phyloP scores from a whole-genome alignment of 2,113 vertebrate genomes.

The Callithrix jacchus region DNA sequence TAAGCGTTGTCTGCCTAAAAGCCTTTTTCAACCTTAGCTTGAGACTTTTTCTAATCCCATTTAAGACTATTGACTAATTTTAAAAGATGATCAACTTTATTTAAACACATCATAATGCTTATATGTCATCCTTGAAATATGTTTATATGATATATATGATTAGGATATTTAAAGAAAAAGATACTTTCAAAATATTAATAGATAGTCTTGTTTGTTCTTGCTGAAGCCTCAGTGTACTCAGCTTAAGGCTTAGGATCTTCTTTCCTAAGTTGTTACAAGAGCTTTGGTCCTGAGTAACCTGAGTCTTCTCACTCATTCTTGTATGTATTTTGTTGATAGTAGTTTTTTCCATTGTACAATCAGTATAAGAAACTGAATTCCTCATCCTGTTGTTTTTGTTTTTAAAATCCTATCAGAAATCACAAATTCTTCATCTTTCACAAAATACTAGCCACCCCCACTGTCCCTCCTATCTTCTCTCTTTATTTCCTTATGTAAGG shows the following conservation, averaged over 20 bases:
- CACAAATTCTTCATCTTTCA: not conserved
- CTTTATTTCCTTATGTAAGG: not conserved
- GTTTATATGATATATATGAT: not conserved
- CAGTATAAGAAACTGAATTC: not conserved
- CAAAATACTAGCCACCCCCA: not conserved
- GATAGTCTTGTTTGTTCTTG: slow-evolving; percentile 12
- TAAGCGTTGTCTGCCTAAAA: slow-evolving; percentile 73
- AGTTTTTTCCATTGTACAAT: slow-evolving; percentile 4
- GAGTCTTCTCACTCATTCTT: not conserved
- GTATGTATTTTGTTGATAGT: not conserved
- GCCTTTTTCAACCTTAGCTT: not conserved
- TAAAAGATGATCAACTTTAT: slow-evolving; percentile 7
- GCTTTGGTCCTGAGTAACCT: not conserved
- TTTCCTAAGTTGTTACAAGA: not conserved
- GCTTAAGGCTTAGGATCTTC: not conserved
- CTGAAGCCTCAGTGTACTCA: not conserved
- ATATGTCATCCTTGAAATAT: slow-evolving; percentile 41
- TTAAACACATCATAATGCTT: slow-evolving; percentile 31
- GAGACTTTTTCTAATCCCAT: slow-evolving; percentile 3
- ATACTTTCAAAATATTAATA: slow-evolving; percentile 17
- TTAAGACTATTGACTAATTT: slow-evolving; percentile 31
- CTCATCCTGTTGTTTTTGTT: slow-evolving; percentile 27
- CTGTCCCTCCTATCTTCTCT: not conserved
- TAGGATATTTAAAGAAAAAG: slow-evolving; percentile 45
- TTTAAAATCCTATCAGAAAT: not conserved